These are phyloP conservation scores for Paracentrotus lividus DNA, from an alignment of 53 echinoderm and acorn worm genomes.

Conservation along the genomic window DNA sequence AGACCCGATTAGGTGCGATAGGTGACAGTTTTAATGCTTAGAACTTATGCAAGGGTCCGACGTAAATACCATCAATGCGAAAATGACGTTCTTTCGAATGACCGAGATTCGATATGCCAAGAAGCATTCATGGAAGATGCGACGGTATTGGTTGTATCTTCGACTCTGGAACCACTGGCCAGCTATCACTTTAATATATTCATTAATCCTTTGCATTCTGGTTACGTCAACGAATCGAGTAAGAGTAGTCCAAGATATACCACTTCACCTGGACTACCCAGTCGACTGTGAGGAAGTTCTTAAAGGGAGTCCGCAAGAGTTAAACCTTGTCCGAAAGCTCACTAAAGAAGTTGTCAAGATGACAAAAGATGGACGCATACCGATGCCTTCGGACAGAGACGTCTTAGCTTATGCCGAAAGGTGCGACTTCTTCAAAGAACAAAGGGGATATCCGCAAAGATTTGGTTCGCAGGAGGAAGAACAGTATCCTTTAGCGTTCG, in stretches of 20 bases:
- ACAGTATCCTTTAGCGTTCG: slow-evolving; percentile 76
- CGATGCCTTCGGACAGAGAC: slow-evolving; percentile 43
- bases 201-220: neutral
- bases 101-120: neutral
- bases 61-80: neutral
- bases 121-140: neutral
- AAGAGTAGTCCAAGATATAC: neutral
- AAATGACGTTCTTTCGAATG: neutral
- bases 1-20: neutral
- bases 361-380: neutral
- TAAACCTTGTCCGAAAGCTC: neutral
- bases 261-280: slow-evolving; percentile 32
- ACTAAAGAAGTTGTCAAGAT: neutral
- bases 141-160: neutral
- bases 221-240: neutral
- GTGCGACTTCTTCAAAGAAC: slow-evolving; percentile 61
- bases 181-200: neutral
- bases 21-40: neutral
- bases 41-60: neutral
- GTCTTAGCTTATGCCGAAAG: slow-evolving; percentile 44
- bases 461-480: slow-evolving; percentile 71
- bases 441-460: slow-evolving; percentile 65
- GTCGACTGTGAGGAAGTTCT: neutral
- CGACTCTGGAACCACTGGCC: slow-evolving; percentile 14
- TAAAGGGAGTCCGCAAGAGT: slow-evolving; percentile 1